Conservation (phyloP, 2,113 vertebrate genomes). For the Tyrannus savana region DNA sequence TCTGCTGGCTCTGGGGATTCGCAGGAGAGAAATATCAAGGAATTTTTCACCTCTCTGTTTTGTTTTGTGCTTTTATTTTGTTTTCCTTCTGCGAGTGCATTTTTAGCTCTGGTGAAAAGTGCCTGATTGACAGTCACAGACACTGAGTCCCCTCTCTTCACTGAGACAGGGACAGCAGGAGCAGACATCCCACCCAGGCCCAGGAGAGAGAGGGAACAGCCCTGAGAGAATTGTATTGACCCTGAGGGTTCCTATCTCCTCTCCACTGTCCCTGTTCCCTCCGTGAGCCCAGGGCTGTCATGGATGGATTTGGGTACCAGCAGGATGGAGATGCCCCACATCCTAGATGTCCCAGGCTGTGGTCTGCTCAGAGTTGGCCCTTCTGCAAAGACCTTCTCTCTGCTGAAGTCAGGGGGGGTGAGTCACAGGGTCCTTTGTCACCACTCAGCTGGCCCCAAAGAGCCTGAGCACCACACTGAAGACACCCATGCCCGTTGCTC, state of each 20-base stretch:
- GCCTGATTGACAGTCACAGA: conserved; percentile 26
- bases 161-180: not conserved
- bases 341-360: not conserved
- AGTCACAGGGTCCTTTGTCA: not conserved
- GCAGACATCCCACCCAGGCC: not conserved
- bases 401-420: not conserved
- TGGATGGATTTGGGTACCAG: not conserved
- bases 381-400: not conserved
- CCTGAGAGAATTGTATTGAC: not conserved
- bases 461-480: not conserved
- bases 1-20: conserved; percentile 58
- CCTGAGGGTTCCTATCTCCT: not conserved
- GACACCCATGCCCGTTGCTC: not conserved
- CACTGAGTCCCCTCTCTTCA: conserved; percentile 32
- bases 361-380: not conserved
- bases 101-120: conserved; percentile 59
- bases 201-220: not conserved
- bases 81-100: conserved; percentile 63
- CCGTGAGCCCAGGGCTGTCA: not conserved
- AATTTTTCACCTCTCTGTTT: conserved; percentile 75
- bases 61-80: conserved; percentile 74
- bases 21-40: conserved; percentile 70
- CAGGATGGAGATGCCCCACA: not conserved
- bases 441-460: not conserved
- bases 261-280: not conserved